These are phyloP conservation scores for Saimiri boliviensis DNA, from an alignment of 2,113 vertebrate species.

Conservation along the genomic window DNA sequence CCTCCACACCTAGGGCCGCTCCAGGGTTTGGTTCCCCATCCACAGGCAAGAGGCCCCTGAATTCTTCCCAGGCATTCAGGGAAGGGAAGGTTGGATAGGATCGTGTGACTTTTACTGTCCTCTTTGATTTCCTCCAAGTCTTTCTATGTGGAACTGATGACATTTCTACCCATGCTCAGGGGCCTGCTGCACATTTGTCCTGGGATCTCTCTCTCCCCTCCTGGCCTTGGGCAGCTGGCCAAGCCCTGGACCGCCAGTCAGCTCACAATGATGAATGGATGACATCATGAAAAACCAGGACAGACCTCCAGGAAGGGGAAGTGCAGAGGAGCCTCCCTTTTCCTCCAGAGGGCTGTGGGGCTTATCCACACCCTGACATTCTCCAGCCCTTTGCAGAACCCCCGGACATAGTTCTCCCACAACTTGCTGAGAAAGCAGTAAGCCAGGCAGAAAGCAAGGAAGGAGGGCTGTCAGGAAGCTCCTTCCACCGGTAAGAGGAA, in stretches of 20 bases:
- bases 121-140: constrained; percentile 63
- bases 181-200: constrained; percentile 64
- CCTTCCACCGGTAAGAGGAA: background rate
- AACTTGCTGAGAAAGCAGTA: background rate
- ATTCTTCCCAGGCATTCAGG: constrained; percentile 66
- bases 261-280: constrained; percentile 81
- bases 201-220: constrained; percentile 60
- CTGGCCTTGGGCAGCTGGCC: constrained; percentile 57
- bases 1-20: constrained; percentile 74
- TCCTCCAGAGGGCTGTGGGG: background rate
- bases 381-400: background rate
- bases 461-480: background rate
- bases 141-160: constrained; percentile 71
- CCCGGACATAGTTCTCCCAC: background rate
- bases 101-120: constrained; percentile 66
- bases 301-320: constrained; percentile 50
- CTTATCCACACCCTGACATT: background rate
- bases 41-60: constrained; percentile 69
- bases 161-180: constrained; percentile 69
- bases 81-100: constrained; percentile 63
- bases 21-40: constrained; percentile 60
- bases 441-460: background rate
- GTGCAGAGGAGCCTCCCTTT: constrained; percentile 46
- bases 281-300: constrained; percentile 73
- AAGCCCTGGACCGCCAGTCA: constrained; percentile 49